Percentiles rank a stretch among this genome's conserved stretches.
These are phyloP conservation scores for Malaclemys terrapin DNA, from an alignment of 2,113 vertebrate genomes.

Conservation along the genomic window DNA sequence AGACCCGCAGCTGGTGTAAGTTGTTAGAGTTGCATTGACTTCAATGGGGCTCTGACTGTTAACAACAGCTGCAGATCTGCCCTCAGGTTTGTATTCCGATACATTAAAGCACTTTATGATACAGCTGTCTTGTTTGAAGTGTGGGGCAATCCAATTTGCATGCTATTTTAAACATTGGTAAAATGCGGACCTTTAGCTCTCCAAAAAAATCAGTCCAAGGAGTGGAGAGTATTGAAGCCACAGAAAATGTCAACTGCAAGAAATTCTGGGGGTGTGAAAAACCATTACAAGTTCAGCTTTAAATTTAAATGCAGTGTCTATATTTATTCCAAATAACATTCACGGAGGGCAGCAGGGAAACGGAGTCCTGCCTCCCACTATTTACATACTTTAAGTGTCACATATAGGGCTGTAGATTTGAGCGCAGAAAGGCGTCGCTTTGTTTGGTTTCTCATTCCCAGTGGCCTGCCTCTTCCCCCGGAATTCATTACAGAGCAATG, in stretches of 20 bases:
- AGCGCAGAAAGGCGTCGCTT: constrained; percentile 37
- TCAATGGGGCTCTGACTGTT: background rate
- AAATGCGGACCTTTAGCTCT: background rate
- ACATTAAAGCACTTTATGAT: background rate
- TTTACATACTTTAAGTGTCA: constrained; percentile 68
- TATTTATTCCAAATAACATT: constrained; percentile 5
- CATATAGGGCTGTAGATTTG: constrained; percentile 12
- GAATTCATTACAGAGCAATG: constrained; percentile 24
- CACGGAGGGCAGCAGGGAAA: background rate
- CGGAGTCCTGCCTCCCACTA: constrained; percentile 65
- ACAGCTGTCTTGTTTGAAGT: background rate
- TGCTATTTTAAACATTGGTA: background rate
- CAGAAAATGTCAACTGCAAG: constrained; percentile 52
- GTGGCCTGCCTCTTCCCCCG: constrained; percentile 50
- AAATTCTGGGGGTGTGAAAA: constrained; percentile 65
- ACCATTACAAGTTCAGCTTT: constrained; percentile 9
- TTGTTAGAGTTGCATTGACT: background rate
- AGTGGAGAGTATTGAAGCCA: constrained; percentile 2
- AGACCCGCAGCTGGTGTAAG: background rate
- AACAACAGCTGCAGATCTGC: rapidly evolving
- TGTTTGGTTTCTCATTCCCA: constrained; percentile 22
- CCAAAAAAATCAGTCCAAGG: background rate
- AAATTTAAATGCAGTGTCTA: background rate
- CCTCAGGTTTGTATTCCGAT: background rate
- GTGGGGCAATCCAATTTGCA: background rate